Conservation (phyloP, 2,113 vertebrate genomes). For the Tetrax tetrax region DNA sequence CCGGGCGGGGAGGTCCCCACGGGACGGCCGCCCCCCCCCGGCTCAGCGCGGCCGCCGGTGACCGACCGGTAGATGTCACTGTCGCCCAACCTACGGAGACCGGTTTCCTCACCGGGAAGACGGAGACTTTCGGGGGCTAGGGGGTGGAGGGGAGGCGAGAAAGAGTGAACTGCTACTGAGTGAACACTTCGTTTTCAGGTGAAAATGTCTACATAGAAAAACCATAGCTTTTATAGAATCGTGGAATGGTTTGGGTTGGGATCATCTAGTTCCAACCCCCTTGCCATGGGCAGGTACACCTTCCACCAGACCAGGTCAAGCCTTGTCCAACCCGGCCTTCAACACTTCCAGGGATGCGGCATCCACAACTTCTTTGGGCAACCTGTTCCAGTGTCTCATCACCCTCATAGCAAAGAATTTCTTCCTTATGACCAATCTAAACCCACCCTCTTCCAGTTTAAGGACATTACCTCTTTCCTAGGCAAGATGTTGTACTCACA, state of each 20-base stretch:
- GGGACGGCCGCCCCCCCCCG: no score
- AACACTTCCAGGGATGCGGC: not conserved
- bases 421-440: not conserved
- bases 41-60: no score
- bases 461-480: not conserved
- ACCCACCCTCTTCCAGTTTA: not conserved
- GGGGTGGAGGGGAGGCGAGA: no score
- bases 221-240: not conserved
- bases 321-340: not conserved
- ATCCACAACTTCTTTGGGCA: not conserved
- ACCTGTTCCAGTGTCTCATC: not conserved
- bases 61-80: slow-evolving; percentile 53
- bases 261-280: not conserved
- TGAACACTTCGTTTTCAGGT: not conserved
- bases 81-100: not conserved
- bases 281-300: not conserved
- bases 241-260: not conserved
- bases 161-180: not conserved
- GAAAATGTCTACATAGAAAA: not conserved
- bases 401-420: not conserved
- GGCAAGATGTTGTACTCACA: not conserved
- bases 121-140: not conserved
- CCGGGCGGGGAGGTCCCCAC: no score
- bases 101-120: not conserved
- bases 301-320: not conserved